phyloP scores from a whole-genome alignment of 1,140 invertebrate species.

The Cheumatopsyche charites region DNA sequence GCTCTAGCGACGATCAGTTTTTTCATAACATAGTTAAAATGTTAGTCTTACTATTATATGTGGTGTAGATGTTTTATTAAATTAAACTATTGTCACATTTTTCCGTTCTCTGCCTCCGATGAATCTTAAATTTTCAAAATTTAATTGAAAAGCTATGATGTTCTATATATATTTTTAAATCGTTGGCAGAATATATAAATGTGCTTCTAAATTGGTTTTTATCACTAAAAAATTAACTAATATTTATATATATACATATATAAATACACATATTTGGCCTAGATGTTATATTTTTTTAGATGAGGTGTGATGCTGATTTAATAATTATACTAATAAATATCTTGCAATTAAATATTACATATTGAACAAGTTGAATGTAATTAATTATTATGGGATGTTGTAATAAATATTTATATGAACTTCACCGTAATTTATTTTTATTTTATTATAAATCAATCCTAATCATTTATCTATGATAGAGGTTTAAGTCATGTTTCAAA shows the following conservation, averaged over 20 bases:
- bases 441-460: background rate
- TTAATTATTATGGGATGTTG: slow-evolving; percentile 46
- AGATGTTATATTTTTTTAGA: slow-evolving; percentile 40
- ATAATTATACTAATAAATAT: slow-evolving; percentile 22
- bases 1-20: no score
- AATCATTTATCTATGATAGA: background rate
- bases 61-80: no score
- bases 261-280: slow-evolving; percentile 32
- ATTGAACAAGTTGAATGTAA: slow-evolving; percentile 41
- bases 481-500: no score
- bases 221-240: no score
- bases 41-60: no score
- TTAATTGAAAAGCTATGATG: no score
- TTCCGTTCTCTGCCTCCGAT: no score
- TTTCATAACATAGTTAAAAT: no score
- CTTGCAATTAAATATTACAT: slow-evolving; percentile 24
- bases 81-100: no score
- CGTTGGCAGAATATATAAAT: background rate
- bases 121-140: no score
- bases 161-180: background rate
- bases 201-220: no score
- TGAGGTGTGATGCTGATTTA: slow-evolving; percentile 28
- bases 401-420: slow-evolving; percentile 48
- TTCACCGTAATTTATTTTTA: slow-evolving; percentile 35
- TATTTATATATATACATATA: slow-evolving; percentile 12